Evolutionary conservation across 2,113 vertebrate species (phyloP), one percentile per base, ranked within the genome.

Genomic region (Mesembrinibis cayennensis): DNA sequence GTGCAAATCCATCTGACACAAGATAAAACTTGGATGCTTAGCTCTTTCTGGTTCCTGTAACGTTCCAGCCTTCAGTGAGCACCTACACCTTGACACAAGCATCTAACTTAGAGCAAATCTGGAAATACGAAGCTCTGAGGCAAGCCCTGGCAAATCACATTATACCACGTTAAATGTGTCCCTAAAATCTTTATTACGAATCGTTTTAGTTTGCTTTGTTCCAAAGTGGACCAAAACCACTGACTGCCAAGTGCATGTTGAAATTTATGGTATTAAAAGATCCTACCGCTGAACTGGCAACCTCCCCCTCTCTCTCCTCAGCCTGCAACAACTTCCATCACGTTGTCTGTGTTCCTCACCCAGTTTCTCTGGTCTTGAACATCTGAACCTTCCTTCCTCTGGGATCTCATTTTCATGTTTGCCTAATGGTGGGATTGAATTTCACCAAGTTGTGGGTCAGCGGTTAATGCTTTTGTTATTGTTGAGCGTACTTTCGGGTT

Each of bases 391-490:
- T 95, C 89, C 62, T 87, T 95, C 97, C 93, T 95, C 67, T 81
- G 97, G 97, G 96, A 97, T 56, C 72, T 93, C 74, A 95, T 98
- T 97, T 97, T 98, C 92, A 81, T 97, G 95, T 98, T 97, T 98
- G 97, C 91, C 90, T 97, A 95, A 97, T 96, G 87, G 89, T 92
- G 92, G 90, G 91, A 97, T 98, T 96, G 97, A 95, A 97, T 98
- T 98, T 98, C 98, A 87, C 87, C 89, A 38, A 84, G 53, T 7
- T 95, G 94, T 96, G 96, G 97, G 97, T 97, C 96, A 96, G 97
- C 6, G 82, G 98, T 97, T 98, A 97, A 98, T 95, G 96, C 81
- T 93, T 96, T 96, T 98, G 97, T 98, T 98, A 96, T 98, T 98
- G 94, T 95, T 98, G 95, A 95, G 92, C 52, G 73, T 91, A 74